Percentiles rank a stretch among this genome's conserved stretches.
Evolutionary conservation across 1,140 invertebrate genomes (phyloP).

Genomic region (Leptinotarsa texana): DNA sequence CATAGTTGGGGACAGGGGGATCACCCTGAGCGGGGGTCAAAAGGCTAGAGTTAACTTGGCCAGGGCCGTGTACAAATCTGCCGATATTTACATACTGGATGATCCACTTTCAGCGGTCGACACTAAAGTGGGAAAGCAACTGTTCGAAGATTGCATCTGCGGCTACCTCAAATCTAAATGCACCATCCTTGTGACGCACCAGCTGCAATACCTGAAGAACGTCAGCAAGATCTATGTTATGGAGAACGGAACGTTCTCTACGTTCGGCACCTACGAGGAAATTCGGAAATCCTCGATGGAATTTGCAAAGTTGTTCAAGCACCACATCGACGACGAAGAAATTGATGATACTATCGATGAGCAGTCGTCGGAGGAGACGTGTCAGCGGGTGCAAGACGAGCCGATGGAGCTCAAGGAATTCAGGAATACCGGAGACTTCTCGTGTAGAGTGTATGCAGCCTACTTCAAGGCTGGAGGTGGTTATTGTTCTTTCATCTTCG

Average conservation of each 20-base stretch:
- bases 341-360: slow-evolving; percentile 44
- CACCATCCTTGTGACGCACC: slow-evolving; percentile 83
- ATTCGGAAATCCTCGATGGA: slow-evolving; percentile 66
- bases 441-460: slow-evolving; percentile 61
- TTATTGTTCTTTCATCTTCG: slow-evolving; percentile 57
- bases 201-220: slow-evolving; percentile 80
- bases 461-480: slow-evolving; percentile 66
- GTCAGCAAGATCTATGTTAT: slow-evolving; percentile 71
- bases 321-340: slow-evolving; percentile 57
- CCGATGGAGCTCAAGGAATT: slow-evolving; percentile 42
- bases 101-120: slow-evolving; percentile 83
- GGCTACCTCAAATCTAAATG: slow-evolving; percentile 73
- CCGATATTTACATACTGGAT: slow-evolving; percentile 82
- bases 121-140: slow-evolving; percentile 63
- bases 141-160: slow-evolving; percentile 53
- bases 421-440: slow-evolving; percentile 59
- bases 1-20: slow-evolving; percentile 82
- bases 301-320: slow-evolving; percentile 65
- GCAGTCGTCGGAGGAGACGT: not conserved
- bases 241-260: slow-evolving; percentile 65
- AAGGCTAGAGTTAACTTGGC: slow-evolving; percentile 87
- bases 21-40: slow-evolving; percentile 87
- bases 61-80: slow-evolving; percentile 78
- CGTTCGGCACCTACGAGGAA: slow-evolving; percentile 65
- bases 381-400: slow-evolving; percentile 23